phyloP scores from a whole-genome alignment of 1,140 invertebrate species.

The Leptopilina clavipes region DNA sequence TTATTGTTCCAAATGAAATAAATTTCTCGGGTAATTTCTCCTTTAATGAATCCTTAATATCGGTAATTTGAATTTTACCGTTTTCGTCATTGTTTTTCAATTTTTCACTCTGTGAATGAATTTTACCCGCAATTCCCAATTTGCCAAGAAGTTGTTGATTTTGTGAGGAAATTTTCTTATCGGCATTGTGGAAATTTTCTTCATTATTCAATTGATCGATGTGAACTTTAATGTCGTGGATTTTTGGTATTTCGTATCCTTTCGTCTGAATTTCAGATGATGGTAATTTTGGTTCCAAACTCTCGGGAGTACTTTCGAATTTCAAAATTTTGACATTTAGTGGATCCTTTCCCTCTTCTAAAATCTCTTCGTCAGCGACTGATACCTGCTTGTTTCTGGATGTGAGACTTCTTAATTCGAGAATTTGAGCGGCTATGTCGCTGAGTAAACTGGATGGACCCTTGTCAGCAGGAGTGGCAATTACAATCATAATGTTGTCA shows the following conservation, averaged over 20 bases:
- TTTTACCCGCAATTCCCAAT: neutral
- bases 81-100: neutral
- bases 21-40: neutral
- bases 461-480: slow-evolving; percentile 51
- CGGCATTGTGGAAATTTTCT: neutral
- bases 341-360: slow-evolving; percentile 51
- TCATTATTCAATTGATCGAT: neutral
- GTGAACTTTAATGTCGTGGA: neutral
- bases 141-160: neutral
- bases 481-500: slow-evolving; percentile 70
- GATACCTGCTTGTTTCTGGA: slow-evolving; percentile 37
- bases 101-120: neutral
- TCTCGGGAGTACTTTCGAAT: slow-evolving; percentile 45
- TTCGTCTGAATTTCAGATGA: neutral
- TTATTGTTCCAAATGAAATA: neutral
- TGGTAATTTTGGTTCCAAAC: neutral
- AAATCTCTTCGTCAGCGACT: slow-evolving; percentile 41
- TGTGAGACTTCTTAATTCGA: slow-evolving; percentile 45
- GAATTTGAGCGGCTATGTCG: slow-evolving; percentile 46
- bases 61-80: neutral
- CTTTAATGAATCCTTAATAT: neutral
- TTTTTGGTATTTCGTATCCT: slow-evolving; percentile 46
- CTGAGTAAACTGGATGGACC: slow-evolving; percentile 40
- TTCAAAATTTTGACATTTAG: slow-evolving; percentile 54
- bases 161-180: neutral